Percentiles rank a stretch among this genome's conserved stretches.
Evolutionary conservation across 2,888 invertebrate species (phyloP).

Genomic region (Melanotus villosus): DNA sequence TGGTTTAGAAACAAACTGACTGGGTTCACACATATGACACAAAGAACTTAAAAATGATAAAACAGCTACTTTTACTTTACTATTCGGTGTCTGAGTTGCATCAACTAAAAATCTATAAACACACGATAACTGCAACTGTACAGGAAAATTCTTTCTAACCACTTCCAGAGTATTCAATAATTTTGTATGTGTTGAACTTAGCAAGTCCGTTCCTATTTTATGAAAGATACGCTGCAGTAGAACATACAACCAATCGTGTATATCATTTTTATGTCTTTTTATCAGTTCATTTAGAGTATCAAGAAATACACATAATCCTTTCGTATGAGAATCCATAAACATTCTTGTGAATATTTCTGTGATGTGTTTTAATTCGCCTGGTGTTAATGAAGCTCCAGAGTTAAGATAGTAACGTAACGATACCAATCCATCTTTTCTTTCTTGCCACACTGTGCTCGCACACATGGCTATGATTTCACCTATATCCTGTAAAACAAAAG

Average conservation of each 20-base stretch:
- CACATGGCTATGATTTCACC: slow-evolving; percentile 89
- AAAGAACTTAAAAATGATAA: slow-evolving; percentile 78
- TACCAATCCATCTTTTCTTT: slow-evolving; percentile 92
- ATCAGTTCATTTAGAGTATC: slow-evolving; percentile 95
- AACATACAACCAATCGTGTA: slow-evolving; percentile 95
- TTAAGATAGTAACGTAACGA: slow-evolving; percentile 81
- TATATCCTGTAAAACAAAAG: slow-evolving; percentile 77
- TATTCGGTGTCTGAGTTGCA: slow-evolving; percentile 92
- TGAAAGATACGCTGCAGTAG: slow-evolving; percentile 83
- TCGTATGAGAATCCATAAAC: slow-evolving; percentile 97
- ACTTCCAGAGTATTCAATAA: slow-evolving; percentile 88
- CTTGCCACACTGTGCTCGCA: slow-evolving; percentile 93
- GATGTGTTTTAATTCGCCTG: slow-evolving; percentile 84
- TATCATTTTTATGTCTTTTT: slow-evolving; percentile 86
- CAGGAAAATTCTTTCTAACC: slow-evolving; percentile 79
- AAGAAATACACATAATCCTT: slow-evolving; percentile 93
- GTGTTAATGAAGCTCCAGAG: slow-evolving; percentile 77
- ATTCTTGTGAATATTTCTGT: slow-evolving; percentile 95
- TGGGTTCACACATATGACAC: slow-evolving; percentile 76
- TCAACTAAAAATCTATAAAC: slow-evolving; percentile 89
- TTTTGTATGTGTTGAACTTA: slow-evolving; percentile 93
- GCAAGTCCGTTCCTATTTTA: slow-evolving; percentile 88
- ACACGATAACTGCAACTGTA: slow-evolving; percentile 76
- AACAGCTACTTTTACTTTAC: slow-evolving; percentile 83
- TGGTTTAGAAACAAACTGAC: slow-evolving; percentile 66